phyloP scores from a whole-genome alignment of 2,888 invertebrate genomes.

The Dryomyza anilis region DNA sequence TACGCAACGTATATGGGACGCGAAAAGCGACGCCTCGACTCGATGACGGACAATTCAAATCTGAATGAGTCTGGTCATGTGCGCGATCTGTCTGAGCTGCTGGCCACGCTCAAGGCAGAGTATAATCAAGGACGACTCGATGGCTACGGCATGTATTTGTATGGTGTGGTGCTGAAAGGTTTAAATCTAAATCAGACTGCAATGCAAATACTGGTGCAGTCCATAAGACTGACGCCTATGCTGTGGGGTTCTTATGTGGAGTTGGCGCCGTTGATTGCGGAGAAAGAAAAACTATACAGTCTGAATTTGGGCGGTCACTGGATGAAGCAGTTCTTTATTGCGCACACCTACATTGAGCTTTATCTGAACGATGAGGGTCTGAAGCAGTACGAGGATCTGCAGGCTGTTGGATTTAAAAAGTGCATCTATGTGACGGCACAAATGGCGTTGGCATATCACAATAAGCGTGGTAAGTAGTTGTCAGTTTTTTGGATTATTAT shows the following conservation, averaged over 20 bases:
- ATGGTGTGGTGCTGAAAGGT: slow-evolving; percentile 89
- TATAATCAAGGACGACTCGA: slow-evolving; percentile 72
- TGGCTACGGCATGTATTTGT: slow-evolving; percentile 85
- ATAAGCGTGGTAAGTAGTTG: slow-evolving; percentile 74
- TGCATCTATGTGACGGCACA: slow-evolving; percentile 90
- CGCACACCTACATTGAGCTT: slow-evolving; percentile 86
- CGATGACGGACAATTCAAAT: slow-evolving; percentile 70
- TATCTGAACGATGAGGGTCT: slow-evolving; percentile 89
- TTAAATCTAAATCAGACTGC: slow-evolving; percentile 81
- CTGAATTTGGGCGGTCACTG: slow-evolving; percentile 83
- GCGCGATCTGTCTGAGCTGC: slow-evolving; percentile 65
- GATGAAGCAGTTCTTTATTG: slow-evolving; percentile 93
- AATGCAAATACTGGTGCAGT: slow-evolving; percentile 76
- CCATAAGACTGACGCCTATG: slow-evolving; percentile 79
- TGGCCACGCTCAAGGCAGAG: slow-evolving; percentile 66
- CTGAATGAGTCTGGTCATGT: slow-evolving; percentile 57
- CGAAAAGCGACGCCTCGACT: slow-evolving; percentile 88
- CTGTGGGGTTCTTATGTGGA: slow-evolving; percentile 97
- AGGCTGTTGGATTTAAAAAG: slow-evolving; percentile 80
- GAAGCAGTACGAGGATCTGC: slow-evolving; percentile 78
- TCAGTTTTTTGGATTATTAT: neutral
- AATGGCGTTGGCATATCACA: slow-evolving; percentile 91
- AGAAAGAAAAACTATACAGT: slow-evolving; percentile 75
- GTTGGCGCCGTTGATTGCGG: slow-evolving; percentile 81
- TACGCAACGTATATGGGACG: slow-evolving; percentile 88